These are phyloP conservation scores for Megaleporinus macrocephalus DNA, from an alignment of 2,113 vertebrate genomes.

Conservation along the genomic window DNA sequence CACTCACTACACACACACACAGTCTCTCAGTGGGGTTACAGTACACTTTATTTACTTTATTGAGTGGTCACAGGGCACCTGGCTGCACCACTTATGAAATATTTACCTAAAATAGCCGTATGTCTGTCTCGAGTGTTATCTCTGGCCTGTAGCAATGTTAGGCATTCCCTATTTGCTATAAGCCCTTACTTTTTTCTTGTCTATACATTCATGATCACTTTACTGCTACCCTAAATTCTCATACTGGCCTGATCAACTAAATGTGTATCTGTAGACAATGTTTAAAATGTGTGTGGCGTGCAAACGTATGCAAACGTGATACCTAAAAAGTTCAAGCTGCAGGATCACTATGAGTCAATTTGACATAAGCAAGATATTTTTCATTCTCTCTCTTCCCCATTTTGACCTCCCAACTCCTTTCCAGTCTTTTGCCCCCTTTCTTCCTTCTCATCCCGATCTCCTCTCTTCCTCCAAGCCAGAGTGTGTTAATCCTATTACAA, in stretches of 20 bases:
- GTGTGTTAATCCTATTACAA: conserved; percentile 77
- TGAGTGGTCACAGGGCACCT: conserved; percentile 46
- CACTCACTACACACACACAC: conserved; percentile 32
- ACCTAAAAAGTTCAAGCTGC: too few relatives aligned
- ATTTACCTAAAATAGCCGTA: conserved; percentile 39
- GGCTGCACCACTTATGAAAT: conserved; percentile 41
- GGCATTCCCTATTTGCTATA: background rate
- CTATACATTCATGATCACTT: background rate
- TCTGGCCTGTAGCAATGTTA: conserved; percentile 15
- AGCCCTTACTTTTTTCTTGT: background rate
- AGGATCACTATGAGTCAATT: too few relatives aligned
- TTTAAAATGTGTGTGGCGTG: too few relatives aligned
- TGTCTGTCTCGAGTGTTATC: background rate
- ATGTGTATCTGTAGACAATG: background rate
- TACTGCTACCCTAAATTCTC: background rate
- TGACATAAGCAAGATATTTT: background rate
- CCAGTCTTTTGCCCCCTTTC: conserved; percentile 40
- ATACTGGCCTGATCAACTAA: background rate
- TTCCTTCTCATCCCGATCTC: conserved; percentile 64
- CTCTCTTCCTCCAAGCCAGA: conserved; percentile 57
- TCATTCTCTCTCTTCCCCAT: conserved; percentile 38
- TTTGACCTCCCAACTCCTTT: conserved; percentile 67
- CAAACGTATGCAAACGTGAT: too few relatives aligned
- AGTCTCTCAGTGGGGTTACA: conserved; percentile 37
- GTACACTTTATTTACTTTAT: conserved; percentile 55